Conservation (phyloP, 2,888 invertebrate genomes). For the Cheiracanthium punctorium region DNA sequence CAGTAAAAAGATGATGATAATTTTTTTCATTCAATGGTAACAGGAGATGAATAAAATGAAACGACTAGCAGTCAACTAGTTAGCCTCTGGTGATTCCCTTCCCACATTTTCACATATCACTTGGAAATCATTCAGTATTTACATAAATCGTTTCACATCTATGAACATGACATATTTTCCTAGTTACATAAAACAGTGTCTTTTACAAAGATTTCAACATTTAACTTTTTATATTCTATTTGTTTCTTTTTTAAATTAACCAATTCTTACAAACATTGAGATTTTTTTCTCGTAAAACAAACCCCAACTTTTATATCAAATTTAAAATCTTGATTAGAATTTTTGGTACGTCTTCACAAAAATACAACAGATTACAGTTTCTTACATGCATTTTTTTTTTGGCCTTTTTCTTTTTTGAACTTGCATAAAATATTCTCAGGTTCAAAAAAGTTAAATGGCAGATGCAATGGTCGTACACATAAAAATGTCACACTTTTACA, state of each 20-base stretch:
- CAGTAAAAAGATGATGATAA: slow-evolving; percentile 32
- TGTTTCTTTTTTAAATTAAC: not conserved
- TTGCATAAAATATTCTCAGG: not conserved
- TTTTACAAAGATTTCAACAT: not conserved
- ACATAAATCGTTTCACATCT: slow-evolving; percentile 35
- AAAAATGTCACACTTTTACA: not conserved
- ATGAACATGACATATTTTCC: not conserved
- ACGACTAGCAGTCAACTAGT: slow-evolving; percentile 7
- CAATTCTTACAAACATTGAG: not conserved
- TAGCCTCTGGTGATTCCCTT: not conserved
- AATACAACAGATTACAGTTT: not conserved
- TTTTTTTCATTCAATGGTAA: slow-evolving; percentile 19
- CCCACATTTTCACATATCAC: not conserved
- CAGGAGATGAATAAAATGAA: slow-evolving; percentile 18
- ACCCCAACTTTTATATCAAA: not conserved
- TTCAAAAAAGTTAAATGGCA: slow-evolving; percentile 5
- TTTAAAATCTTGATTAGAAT: slow-evolving; percentile 2
- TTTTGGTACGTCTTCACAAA: not conserved
- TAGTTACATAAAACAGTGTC: not conserved
- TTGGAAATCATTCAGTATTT: slow-evolving; percentile 51
- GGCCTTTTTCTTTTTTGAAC: slow-evolving; percentile 1
- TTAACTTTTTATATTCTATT: not conserved
- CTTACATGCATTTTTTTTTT: not conserved
- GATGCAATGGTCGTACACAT: not conserved
- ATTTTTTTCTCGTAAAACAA: not conserved